Evolutionary conservation across 2,888 invertebrate genomes (phyloP).

Genomic region (Ophioninae sp.): DNA sequence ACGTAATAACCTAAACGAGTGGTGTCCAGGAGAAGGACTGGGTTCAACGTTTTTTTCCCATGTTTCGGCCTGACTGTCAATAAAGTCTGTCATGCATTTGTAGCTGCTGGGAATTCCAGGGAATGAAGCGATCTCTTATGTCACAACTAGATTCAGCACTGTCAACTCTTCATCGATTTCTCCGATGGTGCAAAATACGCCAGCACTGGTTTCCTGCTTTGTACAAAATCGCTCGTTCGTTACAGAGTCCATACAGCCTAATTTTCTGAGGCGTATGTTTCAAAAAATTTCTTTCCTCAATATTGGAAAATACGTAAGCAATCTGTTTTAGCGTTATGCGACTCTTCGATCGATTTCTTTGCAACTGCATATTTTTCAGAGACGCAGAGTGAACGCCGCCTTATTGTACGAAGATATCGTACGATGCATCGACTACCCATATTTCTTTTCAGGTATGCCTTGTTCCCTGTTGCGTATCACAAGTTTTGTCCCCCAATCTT

Average conservation of each 20-base stretch:
- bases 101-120: conserved; percentile 34
- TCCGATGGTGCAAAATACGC: neutral
- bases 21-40: neutral
- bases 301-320: conserved; percentile 39
- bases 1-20: neutral
- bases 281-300: conserved; percentile 14
- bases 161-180: conserved; percentile 19
- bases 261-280: conserved; percentile 22
- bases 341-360: neutral
- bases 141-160: conserved; percentile 4
- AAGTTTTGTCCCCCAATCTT: too few relatives aligned
- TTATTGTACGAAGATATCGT: conserved; percentile 88
- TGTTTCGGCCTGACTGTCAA: neutral
- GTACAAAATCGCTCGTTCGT: neutral
- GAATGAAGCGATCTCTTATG: neutral
- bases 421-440: conserved; percentile 85
- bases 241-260: neutral
- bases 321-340: neutral
- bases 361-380: conserved; percentile 81
- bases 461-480: neutral
- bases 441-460: conserved; percentile 84
- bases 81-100: conserved; percentile 3
- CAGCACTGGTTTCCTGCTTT: conserved; percentile 23
- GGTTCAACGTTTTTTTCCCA: neutral
- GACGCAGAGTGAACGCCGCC: conserved; percentile 85